Evolutionary conservation across 2,888 invertebrate genomes (phyloP), one percentile per base, ranked within the genome.

Genomic region (Bombyx huttoni): DNA sequence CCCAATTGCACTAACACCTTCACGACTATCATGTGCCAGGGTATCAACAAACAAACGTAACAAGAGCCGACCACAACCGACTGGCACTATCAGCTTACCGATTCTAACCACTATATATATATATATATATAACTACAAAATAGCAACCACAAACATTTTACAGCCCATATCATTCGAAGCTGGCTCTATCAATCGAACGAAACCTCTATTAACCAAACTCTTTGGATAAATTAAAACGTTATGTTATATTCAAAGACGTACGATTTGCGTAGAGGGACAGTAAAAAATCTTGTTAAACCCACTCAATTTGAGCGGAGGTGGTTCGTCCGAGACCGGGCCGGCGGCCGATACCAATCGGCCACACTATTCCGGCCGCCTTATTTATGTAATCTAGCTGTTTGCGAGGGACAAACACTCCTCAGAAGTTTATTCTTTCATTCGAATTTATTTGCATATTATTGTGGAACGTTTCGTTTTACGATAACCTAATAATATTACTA

Each of bases 351-450:
- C 65, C 78, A 78, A 86, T 86, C 85, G 73, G 63, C 65, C 69
- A 75, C 77, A 76, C 76, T 74, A 77, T 78, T 76, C 75, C 73
- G 78, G 74, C 75, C 80, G 82, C 76, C 81, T 86, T 87, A 87
- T 87, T 87, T 87, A 86, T 86, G 84, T 85, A 86, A 88, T 86
- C 84, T 86, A 78, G 83, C 84, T 83, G 81, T 86, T 86, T 83
- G 81, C 68, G 73, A 79, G 82, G 85, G 83, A 84, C 82, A 78
- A 81, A 76, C 80, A 80, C 80, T 80, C 85, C 72, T 78, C 73
- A 71, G 45, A 49, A 51, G 34, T 48, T 53, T 49, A 53, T 53
- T 51, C 49, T 14, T 47, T n/a, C 50, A 57, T 47, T 33, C 49
- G 47, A 58, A 48, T 51, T 58, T 46, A 14, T 49, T 47, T 24